Evolutionary conservation across 2,797 vertebrate species (phyloP).

Genomic region (Buphagus erythrorhynchus): DNA sequence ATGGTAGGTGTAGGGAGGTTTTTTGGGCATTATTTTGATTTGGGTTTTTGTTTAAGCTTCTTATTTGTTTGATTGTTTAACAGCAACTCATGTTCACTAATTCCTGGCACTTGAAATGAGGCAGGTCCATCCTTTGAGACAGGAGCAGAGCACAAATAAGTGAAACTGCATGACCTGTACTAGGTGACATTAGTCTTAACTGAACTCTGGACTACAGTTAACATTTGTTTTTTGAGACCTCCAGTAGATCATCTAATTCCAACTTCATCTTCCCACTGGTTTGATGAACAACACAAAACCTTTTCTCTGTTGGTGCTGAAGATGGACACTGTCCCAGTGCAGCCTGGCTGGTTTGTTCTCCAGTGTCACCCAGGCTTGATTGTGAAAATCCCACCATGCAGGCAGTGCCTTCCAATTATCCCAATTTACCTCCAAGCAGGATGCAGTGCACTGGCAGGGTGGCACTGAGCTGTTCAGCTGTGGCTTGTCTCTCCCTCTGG

Average conservation of each 20-base stretch:
- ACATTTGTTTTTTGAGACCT: neutral
- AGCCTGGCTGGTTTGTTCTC: neutral
- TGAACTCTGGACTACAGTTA: neutral
- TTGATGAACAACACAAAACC: neutral
- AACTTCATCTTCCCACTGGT: neutral
- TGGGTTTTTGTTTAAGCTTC: neutral
- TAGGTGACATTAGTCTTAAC: neutral
- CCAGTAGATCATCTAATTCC: neutral
- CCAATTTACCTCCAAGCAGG: neutral
- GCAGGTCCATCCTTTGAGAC: neutral
- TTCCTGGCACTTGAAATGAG: neutral
- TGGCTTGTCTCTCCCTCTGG: neutral
- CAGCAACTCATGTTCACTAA: neutral
- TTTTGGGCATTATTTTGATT: fast-evolving
- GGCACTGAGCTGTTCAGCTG: fast-evolving
- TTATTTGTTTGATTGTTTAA: neutral
- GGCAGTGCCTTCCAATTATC: neutral
- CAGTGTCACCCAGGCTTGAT: neutral
- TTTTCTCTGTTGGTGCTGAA: neutral
- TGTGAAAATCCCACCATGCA: neutral
- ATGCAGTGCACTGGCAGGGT: neutral
- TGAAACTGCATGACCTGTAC: neutral
- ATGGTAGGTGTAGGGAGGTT: fast-evolving
- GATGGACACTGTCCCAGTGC: neutral
- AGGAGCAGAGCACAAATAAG: neutral